Evolutionary conservation across 2,113 vertebrate species (phyloP), one percentile per base, ranked within the genome.

Genomic region (Osmerus eperlanus): DNA sequence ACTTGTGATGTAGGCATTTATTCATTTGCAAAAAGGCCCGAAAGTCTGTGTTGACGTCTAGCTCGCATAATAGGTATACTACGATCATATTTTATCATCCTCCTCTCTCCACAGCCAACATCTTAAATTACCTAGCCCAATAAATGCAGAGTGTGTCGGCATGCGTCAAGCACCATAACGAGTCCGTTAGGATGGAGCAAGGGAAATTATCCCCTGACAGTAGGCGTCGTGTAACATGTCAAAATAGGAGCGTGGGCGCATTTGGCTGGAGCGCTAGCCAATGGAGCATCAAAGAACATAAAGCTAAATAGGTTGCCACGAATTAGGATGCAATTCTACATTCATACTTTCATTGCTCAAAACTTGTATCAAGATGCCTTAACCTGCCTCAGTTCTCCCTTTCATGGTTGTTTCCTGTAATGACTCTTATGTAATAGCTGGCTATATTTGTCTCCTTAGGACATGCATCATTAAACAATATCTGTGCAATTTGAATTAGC

Each of bases 381-480:
- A 77, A 78, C 67, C 74, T 71, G 79, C 73, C 68, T 83, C 28
- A 4, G 23, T 56, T 73, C 74, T 70, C 71, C 74, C 81, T 62
- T 74, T 74, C 68, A 18, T 29, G 29, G 14, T 41, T n/a, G 29
- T 18, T 47, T 51, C 19, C 41, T 13, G 64, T 65, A 32, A 32
- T 58, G 14, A 13, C 3, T 59, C 59, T 62, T 83, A 88, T 87
- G 81, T 83, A 86, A 89, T 84, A 71, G 19, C 70, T 65, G 67
- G 77, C 79, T 83, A 86, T 87, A 86, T 90, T 88, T 84, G 82
- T 83, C 74, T 77, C 78, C 75, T 80, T 81, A 81, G 77, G 80
- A 83, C 71, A 70, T 74, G 77, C 82, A 55, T 71, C 73, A 87
- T 89, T 87, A 81, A 90, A 83, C 84, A 85, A 65, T 78, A 76